Base-by-base conservation (phyloP, 2,888 invertebrate species). In the Coecobrya sp. region DNA sequence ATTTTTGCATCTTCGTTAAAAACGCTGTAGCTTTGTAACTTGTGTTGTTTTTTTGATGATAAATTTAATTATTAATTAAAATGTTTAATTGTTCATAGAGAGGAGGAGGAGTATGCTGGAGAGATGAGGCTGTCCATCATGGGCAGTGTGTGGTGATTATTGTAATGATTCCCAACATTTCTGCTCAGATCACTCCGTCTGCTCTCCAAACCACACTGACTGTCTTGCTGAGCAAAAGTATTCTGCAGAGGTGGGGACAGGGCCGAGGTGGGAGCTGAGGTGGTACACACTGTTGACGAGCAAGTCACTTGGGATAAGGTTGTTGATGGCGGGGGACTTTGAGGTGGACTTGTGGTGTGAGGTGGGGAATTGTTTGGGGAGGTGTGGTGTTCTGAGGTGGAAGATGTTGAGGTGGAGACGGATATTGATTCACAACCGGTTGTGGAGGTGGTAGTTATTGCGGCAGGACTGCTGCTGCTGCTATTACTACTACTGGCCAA, bases 91-190 rank as follows among this genome's bases (percentile, higher is more conserved):
- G 76, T 76, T 90, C 90, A 90, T 55, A 93, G 85, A 76, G 91
- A 93, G n/a, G 94, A 92, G 62, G 93, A 93, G 16, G 94, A 93
- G 89, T 94, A 94, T 68, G 93, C 91, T 36, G 94, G 81, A 45
- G 94, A 94, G 90, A 94, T 94, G 84, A 94, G 87, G 90, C 92
- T 94, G 88, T 94, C 94, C 94, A 94, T 94, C 94, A 94, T 88
- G 22, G 93, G 94, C 55, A 94, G 94, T 25, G 93, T 82, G 86
- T 93, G 93, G 86, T 93, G 93, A 91, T 93, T 92, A 90, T 86
- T 86, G 49, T 92, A 91, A 84, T 92, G 93, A 93, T 89, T 92
- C 86, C 93, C 93, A 90, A 91, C 91, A 88, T 93, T 93, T 73
- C 92, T 73, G 62, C 90, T 92, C 87, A 93, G 93, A 79, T 93